Base-by-base conservation (phyloP, 2,113 vertebrate species). In the Bagarius yarrelli region DNA sequence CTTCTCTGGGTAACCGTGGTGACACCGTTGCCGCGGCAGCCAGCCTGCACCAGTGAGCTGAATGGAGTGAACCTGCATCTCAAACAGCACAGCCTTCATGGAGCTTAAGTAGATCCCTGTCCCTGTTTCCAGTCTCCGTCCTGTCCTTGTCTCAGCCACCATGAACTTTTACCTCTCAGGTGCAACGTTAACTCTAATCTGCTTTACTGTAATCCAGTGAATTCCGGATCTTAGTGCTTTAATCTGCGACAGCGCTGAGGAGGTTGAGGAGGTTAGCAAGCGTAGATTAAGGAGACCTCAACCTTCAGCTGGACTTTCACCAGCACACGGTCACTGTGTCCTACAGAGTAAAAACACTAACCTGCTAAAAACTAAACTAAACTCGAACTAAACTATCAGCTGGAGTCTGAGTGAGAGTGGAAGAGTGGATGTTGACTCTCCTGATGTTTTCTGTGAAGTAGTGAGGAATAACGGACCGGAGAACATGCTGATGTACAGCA, bases 1-100 rank as follows among this genome's bases (percentile, higher is more conserved):
- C 89, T 89, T 88, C 91, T 90, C 88, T 89, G 90, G 89, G 91
- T 91, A 89, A 89, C 91, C 85, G 88, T 89, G 88, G 90, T 91
- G 93, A 94, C 92, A 93, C 91, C 92, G 89, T 93, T 93, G 93
- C 91, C 90, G 76, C 56, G 36, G 80, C 75, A 81, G 82, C 72
- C 59, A 76, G 79, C 63, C 44, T 56, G 73, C 77, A 77, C 53
- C 71, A 74, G 75, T 32, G 52, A 83, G 79, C 70, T 19, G 75
- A 1, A 47, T 79, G 47, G n/a, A 50, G 61, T 63, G 72, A 81
- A 74, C 73, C 67, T 77, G 53, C 60, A 83, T 85, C 70, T 61
- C 73, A 81, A 77, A 60, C 52, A 64, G 80, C 30, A 59, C 56
- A 63, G 44, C 56, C 23, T 30, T 82, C 71, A 85, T 82, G 60